phyloP scores from a whole-genome alignment of 2,888 invertebrate species.

The Bellardia bayeri region DNA sequence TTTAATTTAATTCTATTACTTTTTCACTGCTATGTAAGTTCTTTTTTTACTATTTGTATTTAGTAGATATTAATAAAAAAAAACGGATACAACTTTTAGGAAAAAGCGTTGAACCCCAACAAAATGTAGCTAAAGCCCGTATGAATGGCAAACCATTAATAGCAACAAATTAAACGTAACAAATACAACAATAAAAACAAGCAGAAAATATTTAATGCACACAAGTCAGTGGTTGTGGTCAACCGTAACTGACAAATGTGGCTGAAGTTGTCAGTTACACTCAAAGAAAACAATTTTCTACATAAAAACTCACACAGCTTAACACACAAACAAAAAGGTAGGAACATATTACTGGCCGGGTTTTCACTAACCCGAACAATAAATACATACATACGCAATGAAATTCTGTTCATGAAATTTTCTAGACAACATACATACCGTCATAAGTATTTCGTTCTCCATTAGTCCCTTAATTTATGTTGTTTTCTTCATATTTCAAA shows the following conservation, averaged over 20 bases:
- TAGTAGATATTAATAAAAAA: neutral
- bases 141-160: slow-evolving; percentile 55
- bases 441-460: no score
- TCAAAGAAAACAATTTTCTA: slow-evolving; percentile 74
- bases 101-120: slow-evolving; percentile 46
- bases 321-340: neutral
- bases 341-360: no score
- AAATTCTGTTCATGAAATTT: no score
- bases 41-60: no score
- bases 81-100: slow-evolving; percentile 25
- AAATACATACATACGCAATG: no score
- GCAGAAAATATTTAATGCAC: slow-evolving; percentile 58
- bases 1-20: no score
- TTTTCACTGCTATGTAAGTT: no score
- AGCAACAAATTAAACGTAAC: neutral
- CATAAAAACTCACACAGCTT: neutral
- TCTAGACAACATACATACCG: no score
- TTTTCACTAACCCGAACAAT: no score
- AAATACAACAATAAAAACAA: slow-evolving; percentile 1
- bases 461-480: neutral
- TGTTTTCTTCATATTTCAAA: slow-evolving; percentile 17
- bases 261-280: slow-evolving; percentile 76
- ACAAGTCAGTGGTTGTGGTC: slow-evolving; percentile 73
- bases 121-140: slow-evolving; percentile 12
- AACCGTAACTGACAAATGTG: slow-evolving; percentile 77